A percentile compares a stretch with the other conserved stretches of the same genome.
These are phyloP conservation scores for Caenorhabditis panamensis DNA, from an alignment of 2,888 invertebrate genomes.

Conservation along the genomic window DNA sequence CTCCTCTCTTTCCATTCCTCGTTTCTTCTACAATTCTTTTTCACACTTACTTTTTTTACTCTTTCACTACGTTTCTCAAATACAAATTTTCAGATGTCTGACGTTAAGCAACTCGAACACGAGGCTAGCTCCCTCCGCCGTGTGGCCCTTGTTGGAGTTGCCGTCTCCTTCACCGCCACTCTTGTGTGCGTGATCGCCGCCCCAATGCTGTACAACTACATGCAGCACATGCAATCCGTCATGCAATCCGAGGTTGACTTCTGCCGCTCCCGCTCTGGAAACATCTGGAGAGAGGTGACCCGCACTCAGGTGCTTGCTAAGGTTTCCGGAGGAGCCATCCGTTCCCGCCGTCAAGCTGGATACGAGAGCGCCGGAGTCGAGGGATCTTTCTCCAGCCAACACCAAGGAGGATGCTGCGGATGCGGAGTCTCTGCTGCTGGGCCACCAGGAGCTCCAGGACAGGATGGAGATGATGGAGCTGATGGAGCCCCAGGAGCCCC, in stretches of 20 bases:
- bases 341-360: slow-evolving; percentile 74
- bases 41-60: not conserved
- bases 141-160: slow-evolving; percentile 73
- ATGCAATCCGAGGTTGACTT: slow-evolving; percentile 72
- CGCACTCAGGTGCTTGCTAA: slow-evolving; percentile 74
- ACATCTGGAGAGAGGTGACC: slow-evolving; percentile 75
- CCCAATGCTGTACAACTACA: slow-evolving; percentile 77
- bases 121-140: slow-evolving; percentile 71
- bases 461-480: slow-evolving; percentile 69
- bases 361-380: slow-evolving; percentile 68
- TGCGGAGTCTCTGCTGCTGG: slow-evolving; percentile 68
- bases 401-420: slow-evolving; percentile 71
- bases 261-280: slow-evolving; percentile 73
- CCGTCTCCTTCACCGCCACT: slow-evolving; percentile 71
- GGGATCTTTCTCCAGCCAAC: slow-evolving; percentile 44
- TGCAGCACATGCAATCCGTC: slow-evolving; percentile 76
- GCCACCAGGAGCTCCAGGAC: slow-evolving; percentile 71
- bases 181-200: slow-evolving; percentile 71
- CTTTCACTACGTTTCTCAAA: not conserved
- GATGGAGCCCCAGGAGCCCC: slow-evolving; percentile 73
- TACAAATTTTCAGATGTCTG: slow-evolving; percentile 50
- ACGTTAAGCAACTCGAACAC: slow-evolving; percentile 66
- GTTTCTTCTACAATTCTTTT: not conserved
- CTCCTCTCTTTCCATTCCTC: slow-evolving; percentile 18
- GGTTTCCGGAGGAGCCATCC: slow-evolving; percentile 68